Base-by-base conservation (phyloP, 2,888 invertebrate genomes). In the Ptilodon capucinus region DNA sequence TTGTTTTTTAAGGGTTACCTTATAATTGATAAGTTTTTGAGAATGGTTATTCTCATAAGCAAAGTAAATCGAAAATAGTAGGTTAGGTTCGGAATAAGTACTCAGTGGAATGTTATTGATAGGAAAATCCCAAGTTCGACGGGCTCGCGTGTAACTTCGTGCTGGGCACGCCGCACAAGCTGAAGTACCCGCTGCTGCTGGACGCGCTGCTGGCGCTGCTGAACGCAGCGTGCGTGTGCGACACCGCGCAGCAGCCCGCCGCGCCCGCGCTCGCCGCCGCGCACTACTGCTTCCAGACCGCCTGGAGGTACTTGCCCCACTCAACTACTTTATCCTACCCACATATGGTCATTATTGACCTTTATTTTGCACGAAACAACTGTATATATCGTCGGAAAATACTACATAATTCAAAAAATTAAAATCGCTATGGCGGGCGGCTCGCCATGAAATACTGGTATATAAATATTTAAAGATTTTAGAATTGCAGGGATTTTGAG, bases 81-180 rank as follows among this genome's bases (percentile, higher is more conserved):
- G n/a, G n/a, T n/a, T n/a, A n/a, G n/a, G n/a, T n/a, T n/a, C 7
- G 18, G 13, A 6, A 39, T 21, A 23, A 38, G 9, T 42, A 21
- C 25, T 43, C n/a, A n/a, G n/a, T 8, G 49, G 14, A 28, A 28
- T 28, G 28, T 28, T 28, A n/a, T 28, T 11, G 28, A 9, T 92
- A 95, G 84, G 97, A 98, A 69, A 95, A 96, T 38, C 98, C 98
- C 0, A 98, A 98, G 81, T 92, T 98, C 48, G 98, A 99, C 86
- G 97, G 97, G 2, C 81, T 97, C 45, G 98, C 98, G 1, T 97
- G 97, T 86, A 98, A 98, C 89, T 98, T 98, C 76, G 95, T 98
- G 49, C 91, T 98, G 53, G 97, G 97, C 42, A 97, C 97, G 1
- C 95, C 97, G 0, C 98, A 98, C 76, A 97, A 97, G 84, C 89